These are phyloP conservation scores for Eclectus roratus DNA, from an alignment of 2,113 vertebrate genomes.

Conservation along the genomic window DNA sequence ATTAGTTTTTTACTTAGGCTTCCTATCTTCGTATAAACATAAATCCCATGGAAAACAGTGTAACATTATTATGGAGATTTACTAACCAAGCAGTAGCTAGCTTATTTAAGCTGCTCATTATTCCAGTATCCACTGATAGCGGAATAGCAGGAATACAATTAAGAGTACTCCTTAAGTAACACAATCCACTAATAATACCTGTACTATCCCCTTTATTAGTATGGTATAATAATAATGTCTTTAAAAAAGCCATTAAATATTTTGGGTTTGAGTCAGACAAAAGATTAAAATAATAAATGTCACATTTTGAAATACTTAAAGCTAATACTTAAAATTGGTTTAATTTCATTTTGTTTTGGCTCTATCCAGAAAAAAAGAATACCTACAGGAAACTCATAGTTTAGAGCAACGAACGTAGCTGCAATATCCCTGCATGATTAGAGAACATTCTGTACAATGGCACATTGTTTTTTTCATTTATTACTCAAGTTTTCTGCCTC, in stretches of 20 bases:
- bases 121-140: not conserved
- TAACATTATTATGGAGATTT: not conserved
- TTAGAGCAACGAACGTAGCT: not conserved
- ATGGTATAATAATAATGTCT: not conserved
- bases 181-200: not conserved
- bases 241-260: not conserved
- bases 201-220: not conserved
- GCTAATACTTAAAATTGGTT: not conserved
- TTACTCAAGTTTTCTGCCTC: not conserved
- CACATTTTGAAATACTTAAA: not conserved
- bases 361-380: not conserved
- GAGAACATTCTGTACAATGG: not conserved
- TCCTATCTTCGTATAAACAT: not conserved
- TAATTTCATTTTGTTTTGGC: not conserved
- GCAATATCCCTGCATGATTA: not conserved
- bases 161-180: not conserved
- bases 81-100: not conserved
- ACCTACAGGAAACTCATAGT: not conserved
- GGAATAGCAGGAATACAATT: not conserved
- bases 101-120: constrained; percentile 9
- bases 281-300: not conserved
- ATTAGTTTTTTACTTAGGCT: not conserved
- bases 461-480: not conserved
- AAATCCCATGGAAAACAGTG: not conserved
- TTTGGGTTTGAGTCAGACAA: not conserved